These are phyloP conservation scores for Thysanoteuthis rhombus DNA, from an alignment of 2,888 invertebrate species.

Conservation along the genomic window DNA sequence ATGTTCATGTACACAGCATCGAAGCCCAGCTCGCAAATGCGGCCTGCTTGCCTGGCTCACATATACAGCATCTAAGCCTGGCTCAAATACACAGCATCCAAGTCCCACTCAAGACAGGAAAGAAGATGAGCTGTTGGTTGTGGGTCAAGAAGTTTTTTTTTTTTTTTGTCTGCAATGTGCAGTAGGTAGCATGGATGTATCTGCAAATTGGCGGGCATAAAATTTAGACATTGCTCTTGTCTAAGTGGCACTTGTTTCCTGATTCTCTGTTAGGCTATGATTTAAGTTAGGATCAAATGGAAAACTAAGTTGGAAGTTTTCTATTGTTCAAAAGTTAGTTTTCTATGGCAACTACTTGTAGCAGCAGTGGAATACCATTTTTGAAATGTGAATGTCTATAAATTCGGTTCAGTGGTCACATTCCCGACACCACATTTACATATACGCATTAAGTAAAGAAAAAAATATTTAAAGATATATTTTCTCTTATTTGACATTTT, in stretches of 20 bases:
- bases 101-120: slow-evolving; percentile 13
- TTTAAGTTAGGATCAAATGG: neutral
- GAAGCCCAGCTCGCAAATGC: neutral
- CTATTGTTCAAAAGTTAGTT: neutral
- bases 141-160: slow-evolving; percentile 19
- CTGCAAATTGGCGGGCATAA: neutral
- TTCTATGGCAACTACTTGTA: neutral
- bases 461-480: neutral
- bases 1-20: slow-evolving; percentile 27
- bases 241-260: neutral
- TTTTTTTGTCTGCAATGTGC: neutral
- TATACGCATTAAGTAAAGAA: neutral
- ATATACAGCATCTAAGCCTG: neutral
- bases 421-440: neutral
- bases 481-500: neutral
- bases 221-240: neutral
- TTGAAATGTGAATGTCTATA: neutral
- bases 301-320: neutral
- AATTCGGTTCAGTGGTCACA: slow-evolving; percentile 12
- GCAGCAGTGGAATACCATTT: neutral
- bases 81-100: slow-evolving; percentile 27
- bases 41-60: neutral
- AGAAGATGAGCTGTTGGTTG: neutral
- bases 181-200: slow-evolving; percentile 14
- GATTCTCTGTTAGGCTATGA: neutral